Base-by-base conservation (phyloP, 2,113 vertebrate genomes). In the Osmerus eperlanus region DNA sequence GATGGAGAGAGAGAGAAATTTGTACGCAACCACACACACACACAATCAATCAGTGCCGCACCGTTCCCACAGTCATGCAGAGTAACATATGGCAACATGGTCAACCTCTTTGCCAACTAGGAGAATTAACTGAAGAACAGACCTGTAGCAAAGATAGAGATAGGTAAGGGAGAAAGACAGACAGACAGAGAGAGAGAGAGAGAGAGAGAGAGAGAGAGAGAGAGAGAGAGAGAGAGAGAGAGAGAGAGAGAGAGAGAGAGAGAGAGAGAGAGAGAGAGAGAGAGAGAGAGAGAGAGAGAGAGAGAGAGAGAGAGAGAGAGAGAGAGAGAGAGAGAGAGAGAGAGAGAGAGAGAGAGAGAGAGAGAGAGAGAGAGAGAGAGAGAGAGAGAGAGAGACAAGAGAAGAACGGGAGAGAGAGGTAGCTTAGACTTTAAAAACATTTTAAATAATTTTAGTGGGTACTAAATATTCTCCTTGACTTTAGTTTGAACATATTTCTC, bases 11-110 rank as follows among this genome's bases (percentile, higher is more conserved):
- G 25, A 28, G 47, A 63, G 23, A 63, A 23, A 63, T 14, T 13
- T 9, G 29, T 25, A 63, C 25, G 28, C 61, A 63, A 23, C 25
- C 23, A 29, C 61, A 63, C 12, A 29, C 61, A 63, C 21, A 32
- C 25, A 32, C 29, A 15, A 47, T 47, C 41, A 47, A 47, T 47
- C 41, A 47, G 41, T 47, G 41, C 9, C 41, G 9, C 41, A 47
- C 9, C 41, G 9, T 11, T 29, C 52, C 52, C 21, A 52, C 14
- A 36, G 11, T 56, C 53, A 55, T 18, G 11, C 67, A 69, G 65
- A 21, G 65, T 28, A 67, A 41, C 65, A 52, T 67, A 67, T 67
- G 65, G 65, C 65, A 15, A 28, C 5, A 16, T 23, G 52, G 21
- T 16, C 41, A 21, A 19, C 9, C 18, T 66, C 16, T n/a, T 51